Conservation (phyloP, 2,888 invertebrate genomes). For the Disparrhopalites patrizii region DNA sequence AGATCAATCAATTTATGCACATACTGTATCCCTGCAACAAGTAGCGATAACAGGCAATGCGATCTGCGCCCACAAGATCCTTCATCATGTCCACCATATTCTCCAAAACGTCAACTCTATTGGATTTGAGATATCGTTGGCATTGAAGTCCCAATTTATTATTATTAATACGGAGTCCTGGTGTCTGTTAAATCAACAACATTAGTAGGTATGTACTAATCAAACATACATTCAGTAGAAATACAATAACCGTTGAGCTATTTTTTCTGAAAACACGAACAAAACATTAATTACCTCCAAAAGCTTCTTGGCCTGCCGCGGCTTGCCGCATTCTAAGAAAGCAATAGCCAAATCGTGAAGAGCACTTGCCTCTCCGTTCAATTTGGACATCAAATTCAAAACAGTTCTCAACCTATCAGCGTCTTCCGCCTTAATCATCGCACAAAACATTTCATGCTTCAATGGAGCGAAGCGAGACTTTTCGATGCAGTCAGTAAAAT, state of each 20-base stretch:
- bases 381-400: slow-evolving; percentile 71
- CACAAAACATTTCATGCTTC: slow-evolving; percentile 69
- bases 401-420: slow-evolving; percentile 73
- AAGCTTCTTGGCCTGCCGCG: slow-evolving; percentile 75
- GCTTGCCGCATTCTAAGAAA: slow-evolving; percentile 75
- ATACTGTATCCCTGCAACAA: slow-evolving; percentile 67
- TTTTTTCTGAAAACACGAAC: too few species aligned
- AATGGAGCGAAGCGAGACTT: slow-evolving; percentile 68
- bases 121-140: slow-evolving; percentile 58
- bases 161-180: slow-evolving; percentile 67
- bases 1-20: too few species aligned
- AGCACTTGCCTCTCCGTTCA: slow-evolving; percentile 78
- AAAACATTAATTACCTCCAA: slow-evolving; percentile 58
- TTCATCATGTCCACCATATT: slow-evolving; percentile 72
- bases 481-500: slow-evolving; percentile 66
- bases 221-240: slow-evolving; percentile 7
- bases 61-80: slow-evolving; percentile 69
- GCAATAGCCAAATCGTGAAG: slow-evolving; percentile 76
- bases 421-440: slow-evolving; percentile 61
- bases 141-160: slow-evolving; percentile 65
- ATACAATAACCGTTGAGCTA: too few species aligned
- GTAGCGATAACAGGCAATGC: slow-evolving; percentile 70
- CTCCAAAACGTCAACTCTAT: slow-evolving; percentile 64
- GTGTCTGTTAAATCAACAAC: too few species aligned
- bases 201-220: too few species aligned